These are phyloP conservation scores for Andricus quercusramuli DNA, from an alignment of 2,888 invertebrate species.

Conservation along the genomic window DNA sequence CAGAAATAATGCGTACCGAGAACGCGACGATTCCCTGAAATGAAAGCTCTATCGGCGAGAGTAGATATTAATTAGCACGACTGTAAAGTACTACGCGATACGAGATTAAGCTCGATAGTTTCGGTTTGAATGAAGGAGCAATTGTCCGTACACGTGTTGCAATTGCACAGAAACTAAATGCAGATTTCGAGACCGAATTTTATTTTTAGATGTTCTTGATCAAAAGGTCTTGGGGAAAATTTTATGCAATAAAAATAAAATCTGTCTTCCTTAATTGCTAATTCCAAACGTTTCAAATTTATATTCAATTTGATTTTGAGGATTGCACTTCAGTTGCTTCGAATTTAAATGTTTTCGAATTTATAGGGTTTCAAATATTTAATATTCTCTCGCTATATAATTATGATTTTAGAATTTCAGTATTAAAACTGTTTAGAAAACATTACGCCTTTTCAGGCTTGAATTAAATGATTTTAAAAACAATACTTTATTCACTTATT, in stretches of 20 bases:
- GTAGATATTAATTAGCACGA: slow-evolving; percentile 62
- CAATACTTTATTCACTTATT: no score
- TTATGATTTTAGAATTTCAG: no score
- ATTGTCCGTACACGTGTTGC: slow-evolving; percentile 37
- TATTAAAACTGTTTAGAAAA: no score
- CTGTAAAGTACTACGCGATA: slow-evolving; percentile 48
- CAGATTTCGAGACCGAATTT: not conserved
- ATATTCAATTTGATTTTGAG: no score
- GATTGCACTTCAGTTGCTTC: no score
- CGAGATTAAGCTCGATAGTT: slow-evolving; percentile 25
- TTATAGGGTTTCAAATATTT: no score
- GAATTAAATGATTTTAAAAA: no score
- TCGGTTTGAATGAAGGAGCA: slow-evolving; percentile 31
- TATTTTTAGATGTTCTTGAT: not conserved
- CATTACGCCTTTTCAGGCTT: no score
- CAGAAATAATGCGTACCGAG: slow-evolving; percentile 68
- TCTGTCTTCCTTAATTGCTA: no score
- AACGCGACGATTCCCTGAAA: slow-evolving; percentile 64
- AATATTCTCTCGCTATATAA: no score
- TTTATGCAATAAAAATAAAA: not conserved
- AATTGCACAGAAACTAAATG: slow-evolving; percentile 9
- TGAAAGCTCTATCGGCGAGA: slow-evolving; percentile 55
- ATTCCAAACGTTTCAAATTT: no score
- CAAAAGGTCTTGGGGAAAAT: not conserved
- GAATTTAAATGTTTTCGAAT: no score